Conservation (phyloP, 2,113 vertebrate genomes). For the Crotalus viridis region DNA sequence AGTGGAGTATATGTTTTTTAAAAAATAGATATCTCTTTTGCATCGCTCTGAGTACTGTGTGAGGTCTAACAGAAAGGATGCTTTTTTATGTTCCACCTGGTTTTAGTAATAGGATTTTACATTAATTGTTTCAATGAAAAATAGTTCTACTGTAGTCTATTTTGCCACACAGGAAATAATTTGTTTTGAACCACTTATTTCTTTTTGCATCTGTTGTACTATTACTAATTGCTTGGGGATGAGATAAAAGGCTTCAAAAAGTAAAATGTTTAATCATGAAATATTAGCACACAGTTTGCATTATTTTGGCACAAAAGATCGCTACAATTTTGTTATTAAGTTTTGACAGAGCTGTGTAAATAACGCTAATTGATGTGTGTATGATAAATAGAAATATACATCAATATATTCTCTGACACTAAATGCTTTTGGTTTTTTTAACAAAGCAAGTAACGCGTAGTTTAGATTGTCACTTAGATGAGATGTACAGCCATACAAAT, state of each 20-base stretch:
- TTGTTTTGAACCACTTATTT: neutral
- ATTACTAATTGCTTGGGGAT: neutral
- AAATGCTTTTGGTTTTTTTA: neutral
- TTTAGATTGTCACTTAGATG: neutral
- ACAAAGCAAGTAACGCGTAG: neutral
- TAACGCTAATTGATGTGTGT: neutral
- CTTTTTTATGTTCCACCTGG: neutral
- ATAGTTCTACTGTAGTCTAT: neutral
- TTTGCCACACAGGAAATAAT: neutral
- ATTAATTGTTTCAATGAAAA: neutral
- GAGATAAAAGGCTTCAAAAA: neutral
- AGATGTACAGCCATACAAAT: neutral
- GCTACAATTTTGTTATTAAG: neutral
- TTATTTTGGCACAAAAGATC: neutral
- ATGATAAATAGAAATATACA: neutral
- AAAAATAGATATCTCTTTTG: neutral
- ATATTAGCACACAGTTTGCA: neutral
- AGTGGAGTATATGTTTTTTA: neutral
- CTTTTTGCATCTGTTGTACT: neutral
- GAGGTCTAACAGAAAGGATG: neutral
- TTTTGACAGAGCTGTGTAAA: neutral
- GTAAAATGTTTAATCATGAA: neutral
- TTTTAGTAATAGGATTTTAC: neutral
- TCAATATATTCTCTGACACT: neutral
- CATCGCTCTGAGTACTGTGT: neutral